These are phyloP conservation scores for Sciurus carolinensis DNA, from an alignment of 2,797 vertebrate genomes.

Conservation along the genomic window DNA sequence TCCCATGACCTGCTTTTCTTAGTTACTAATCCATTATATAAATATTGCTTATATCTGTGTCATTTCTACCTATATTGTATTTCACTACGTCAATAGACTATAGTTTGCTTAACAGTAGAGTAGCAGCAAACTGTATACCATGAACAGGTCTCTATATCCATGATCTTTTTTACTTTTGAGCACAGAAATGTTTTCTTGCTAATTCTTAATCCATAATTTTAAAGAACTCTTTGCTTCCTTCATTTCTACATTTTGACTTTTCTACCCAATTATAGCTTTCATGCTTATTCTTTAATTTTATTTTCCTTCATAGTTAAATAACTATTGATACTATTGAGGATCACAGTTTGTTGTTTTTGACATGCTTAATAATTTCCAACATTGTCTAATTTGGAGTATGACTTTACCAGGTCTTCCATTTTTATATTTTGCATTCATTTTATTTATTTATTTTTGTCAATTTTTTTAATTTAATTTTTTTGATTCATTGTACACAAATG, in stretches of 20 bases:
- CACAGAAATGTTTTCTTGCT: constrained; percentile 53
- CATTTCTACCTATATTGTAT: constrained; percentile 32
- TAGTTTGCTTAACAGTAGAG: constrained; percentile 18
- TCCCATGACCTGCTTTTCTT: constrained; percentile 46
- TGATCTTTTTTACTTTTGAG: constrained; percentile 38
- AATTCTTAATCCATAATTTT: constrained; percentile 26
- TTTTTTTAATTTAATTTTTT: too few species aligned
- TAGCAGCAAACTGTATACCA: not conserved
- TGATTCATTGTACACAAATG: too few species aligned
- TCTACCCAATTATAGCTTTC: not conserved
- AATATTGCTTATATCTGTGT: constrained; percentile 36
- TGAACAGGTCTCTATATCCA: constrained; percentile 39
- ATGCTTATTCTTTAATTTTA: constrained; percentile 14
- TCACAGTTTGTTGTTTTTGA: constrained; percentile 7
- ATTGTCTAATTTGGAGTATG: constrained; percentile 58
- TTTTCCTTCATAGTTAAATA: constrained; percentile 26
- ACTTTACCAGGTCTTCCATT: constrained; percentile 32
- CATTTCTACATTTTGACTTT: constrained; percentile 46
- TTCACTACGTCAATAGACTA: constrained; percentile 3
- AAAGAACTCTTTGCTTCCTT: constrained; percentile 34
- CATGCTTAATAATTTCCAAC: constrained; percentile 30
- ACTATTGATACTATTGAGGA: not conserved
- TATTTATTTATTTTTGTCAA: not conserved
- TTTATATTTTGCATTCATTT: constrained; percentile 59
- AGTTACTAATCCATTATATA: constrained; percentile 9